Base-by-base conservation (phyloP, 2,797 vertebrate genomes). In the Enteromius radiatus region DNA sequence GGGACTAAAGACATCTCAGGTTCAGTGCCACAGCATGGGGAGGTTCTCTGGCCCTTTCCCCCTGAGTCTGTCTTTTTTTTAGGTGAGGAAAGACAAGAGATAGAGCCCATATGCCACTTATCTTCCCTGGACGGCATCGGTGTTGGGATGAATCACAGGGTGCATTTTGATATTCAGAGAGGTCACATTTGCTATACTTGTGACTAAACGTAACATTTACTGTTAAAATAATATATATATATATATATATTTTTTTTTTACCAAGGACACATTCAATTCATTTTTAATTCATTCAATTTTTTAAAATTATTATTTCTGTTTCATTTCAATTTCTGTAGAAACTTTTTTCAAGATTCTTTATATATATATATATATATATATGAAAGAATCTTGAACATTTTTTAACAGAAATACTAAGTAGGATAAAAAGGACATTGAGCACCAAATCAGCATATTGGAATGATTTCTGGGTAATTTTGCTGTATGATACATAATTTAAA, bases 1-100 rank as follows among this genome's bases (percentile, higher is more conserved):
- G 52, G 38, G 52, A 63, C 74, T 77, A 36, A 36, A 77, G 41
- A 36, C 81, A 76, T 70, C 41, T 41, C 52, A 68, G n/a, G 38
- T 36, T 56, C 21, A 36, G 36, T 77, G 71, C 28, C 67, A 81
- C 47, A 68, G 68, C 43, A 67, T 77, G 47, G 74, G 69, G 83
- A 70, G 70, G 73, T 80, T 81, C 54, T 71, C 45, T 80, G 59
- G 36, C 69, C 71, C 7, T 67, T 33, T 65, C 67, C 38, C 76
- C 38, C 12, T 11, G 31, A 61, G 63, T 64, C 41, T 77, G 8
- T 63, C 21, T 70, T 43, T 49, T 67, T 28, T 63, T 41, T 47
- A 49, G 56, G 33, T 41, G 47, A 70, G 47, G 41, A 69, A 79
- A 82, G 71, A 76, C 65, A 82, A 36, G 69, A 45, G 52, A 71